phyloP scores from a whole-genome alignment of 2,888 invertebrate species.

The Hydriomena furcata region DNA sequence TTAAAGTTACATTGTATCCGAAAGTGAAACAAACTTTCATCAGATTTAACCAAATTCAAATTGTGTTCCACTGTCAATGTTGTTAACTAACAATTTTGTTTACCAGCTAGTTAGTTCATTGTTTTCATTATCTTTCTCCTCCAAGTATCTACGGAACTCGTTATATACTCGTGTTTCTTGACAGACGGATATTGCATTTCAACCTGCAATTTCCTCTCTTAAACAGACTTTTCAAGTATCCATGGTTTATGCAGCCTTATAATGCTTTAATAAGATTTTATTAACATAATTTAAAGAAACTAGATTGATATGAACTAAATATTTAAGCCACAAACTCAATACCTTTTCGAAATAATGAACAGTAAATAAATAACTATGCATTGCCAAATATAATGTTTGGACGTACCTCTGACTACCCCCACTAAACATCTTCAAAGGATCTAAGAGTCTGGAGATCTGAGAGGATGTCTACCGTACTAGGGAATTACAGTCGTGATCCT shows the following conservation, averaged over 20 bases:
- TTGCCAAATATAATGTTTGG: too few species aligned
- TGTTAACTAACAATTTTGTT: not conserved
- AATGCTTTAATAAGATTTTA: slow-evolving; percentile 11
- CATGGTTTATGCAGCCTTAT: slow-evolving; percentile 9
- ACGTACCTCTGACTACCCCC: too few species aligned
- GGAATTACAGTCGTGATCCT: too few species aligned
- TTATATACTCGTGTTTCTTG: slow-evolving; percentile 19
- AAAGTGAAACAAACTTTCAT: not conserved
- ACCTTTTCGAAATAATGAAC: too few species aligned
- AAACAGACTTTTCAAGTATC: slow-evolving; percentile 13
- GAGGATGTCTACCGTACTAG: too few species aligned
- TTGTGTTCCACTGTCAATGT: not conserved
- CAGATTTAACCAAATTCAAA: not conserved
- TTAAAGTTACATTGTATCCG: not conserved
- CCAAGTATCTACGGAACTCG: not conserved
- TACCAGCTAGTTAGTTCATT: not conserved
- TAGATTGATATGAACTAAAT: not conserved
- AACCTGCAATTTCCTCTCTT: slow-evolving; percentile 25
- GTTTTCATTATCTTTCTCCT: slow-evolving; percentile 3
- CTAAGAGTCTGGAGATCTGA: too few species aligned
- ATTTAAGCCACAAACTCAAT: too few species aligned
- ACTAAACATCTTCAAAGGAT: too few species aligned
- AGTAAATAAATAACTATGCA: too few species aligned
- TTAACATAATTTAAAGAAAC: not conserved
- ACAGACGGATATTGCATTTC: slow-evolving; percentile 25